A percentile compares a stretch with the other conserved stretches of the same genome.
These are phyloP conservation scores for Denticeps clupeoides DNA, from an alignment of 2,797 vertebrate genomes.

Conservation along the genomic window DNA sequence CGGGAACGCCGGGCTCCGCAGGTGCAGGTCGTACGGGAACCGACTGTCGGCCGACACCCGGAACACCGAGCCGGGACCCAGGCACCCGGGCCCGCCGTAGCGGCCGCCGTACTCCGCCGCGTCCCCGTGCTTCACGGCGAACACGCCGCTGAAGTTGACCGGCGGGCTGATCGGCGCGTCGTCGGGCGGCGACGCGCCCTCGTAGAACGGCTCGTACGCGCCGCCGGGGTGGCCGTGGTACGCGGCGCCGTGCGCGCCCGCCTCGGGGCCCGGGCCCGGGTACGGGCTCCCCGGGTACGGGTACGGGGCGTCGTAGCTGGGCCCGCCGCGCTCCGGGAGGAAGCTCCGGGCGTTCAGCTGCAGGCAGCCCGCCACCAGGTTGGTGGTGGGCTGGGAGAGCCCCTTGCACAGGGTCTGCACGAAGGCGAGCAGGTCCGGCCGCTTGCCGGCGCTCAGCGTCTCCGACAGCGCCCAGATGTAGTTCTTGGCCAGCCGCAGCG, in stretches of 20 bases:
- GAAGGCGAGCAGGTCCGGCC: conserved; percentile 90
- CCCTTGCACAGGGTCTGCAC: conserved; percentile 97
- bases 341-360: conserved; percentile 95
- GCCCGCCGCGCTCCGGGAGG: conserved; percentile 80
- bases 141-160: conserved; percentile 98
- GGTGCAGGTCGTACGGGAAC: conserved; percentile 95
- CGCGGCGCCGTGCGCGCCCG: too few relatives aligned
- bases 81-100: conserved; percentile 95
- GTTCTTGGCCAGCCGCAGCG: conserved; percentile 91
- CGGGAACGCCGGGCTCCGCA: conserved; percentile 87
- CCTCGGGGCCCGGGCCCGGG: conserved; percentile 74
- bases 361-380: conserved; percentile 94
- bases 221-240: too few relatives aligned
- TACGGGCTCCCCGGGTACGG: conserved; percentile 84
- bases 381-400: conserved; percentile 96
- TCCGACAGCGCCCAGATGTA: conserved; percentile 98
- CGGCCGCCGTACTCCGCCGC: conserved; percentile 86
- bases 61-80: conserved; percentile 86
- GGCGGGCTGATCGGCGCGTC: conserved; percentile 88
- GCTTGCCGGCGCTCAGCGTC: conserved; percentile 89
- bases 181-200: conserved; percentile 85
- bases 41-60: conserved; percentile 87
- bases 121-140: conserved; percentile 95
- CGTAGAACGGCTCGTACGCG: conserved; percentile 88
- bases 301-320: conserved; percentile 83